A percentile compares a stretch with the other conserved stretches of the same genome.
Evolutionary conservation across 2,113 vertebrate species (phyloP).

Genomic region (Calonectris borealis): DNA sequence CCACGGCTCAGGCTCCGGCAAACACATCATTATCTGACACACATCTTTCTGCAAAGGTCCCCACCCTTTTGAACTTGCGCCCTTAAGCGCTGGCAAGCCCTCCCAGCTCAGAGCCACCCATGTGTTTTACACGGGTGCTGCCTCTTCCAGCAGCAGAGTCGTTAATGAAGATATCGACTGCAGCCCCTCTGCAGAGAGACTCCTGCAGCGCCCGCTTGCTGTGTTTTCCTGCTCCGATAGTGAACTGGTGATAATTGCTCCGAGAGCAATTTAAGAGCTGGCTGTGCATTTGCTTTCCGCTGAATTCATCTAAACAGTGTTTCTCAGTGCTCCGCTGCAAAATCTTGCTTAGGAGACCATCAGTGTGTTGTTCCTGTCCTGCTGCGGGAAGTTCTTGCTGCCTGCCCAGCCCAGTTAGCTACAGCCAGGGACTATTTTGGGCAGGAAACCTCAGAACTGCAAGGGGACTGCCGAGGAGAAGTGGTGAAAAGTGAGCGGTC

Average conservation of each 20-base stretch:
- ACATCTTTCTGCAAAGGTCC: background rate
- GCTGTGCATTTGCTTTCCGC: background rate
- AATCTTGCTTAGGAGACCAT: background rate
- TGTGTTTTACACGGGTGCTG: too few species aligned
- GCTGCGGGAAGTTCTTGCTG: background rate
- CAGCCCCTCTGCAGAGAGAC: background rate
- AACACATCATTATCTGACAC: background rate
- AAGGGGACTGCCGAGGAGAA: accelerated
- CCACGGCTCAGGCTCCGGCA: background rate
- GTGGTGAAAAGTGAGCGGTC: background rate
- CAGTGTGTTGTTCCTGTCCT: background rate
- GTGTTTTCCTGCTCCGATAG: background rate
- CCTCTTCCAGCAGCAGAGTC: background rate
- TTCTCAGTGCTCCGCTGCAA: background rate
- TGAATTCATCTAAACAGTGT: background rate
- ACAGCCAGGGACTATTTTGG: background rate
- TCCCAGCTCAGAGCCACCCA: background rate
- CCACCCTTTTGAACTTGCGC: background rate
- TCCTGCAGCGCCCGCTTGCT: background rate
- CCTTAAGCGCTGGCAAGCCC: background rate
- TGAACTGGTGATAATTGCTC: background rate
- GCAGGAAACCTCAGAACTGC: background rate
- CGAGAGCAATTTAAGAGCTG: background rate
- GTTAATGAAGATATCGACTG: background rate
- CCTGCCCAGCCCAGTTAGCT: background rate